Base-by-base conservation (phyloP, 2,888 invertebrate genomes). In the Cryptocephalus primarius region DNA sequence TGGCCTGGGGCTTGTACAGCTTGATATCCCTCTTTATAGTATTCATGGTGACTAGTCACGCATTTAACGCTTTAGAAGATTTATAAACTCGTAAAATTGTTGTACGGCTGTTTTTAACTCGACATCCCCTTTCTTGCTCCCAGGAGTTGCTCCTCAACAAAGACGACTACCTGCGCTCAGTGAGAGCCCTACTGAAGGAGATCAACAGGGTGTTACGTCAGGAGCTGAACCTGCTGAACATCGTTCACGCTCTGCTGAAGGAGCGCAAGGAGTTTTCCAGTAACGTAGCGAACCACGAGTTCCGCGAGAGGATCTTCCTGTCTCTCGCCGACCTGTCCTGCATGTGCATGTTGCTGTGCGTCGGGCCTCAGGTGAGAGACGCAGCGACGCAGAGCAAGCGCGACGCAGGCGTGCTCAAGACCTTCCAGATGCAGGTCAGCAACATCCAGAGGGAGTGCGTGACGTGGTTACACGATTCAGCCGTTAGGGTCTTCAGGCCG, bases 121-220 rank as follows among this genome's bases (percentile, higher is more conserved):
- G n/a, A n/a, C n/a, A n/a, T n/a, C n/a, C n/a, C 32, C 34, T 13
- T 47, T 45, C 59, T 9, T 33, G n/a, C 43, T 61, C 78, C 59
- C 76, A 88, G 75, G 94, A 95, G 68, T 73, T 94, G 55, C 70
- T 96, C 38, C 75, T 88, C 53, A 86, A 88, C 48, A 79, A 88
- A 11, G 96, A 96, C 56, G 96, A 96, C 69, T 94, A 90, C 68
- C 72, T 93, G 49, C 79, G 92, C 1, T 87, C 93, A 1, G 69
- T 96, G 55, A 78, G 95, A 2, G 84, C 87, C 8, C 75, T 96
- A 51, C 73, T 94, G 0, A 79, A 95, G 45, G 96, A 96, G 73
- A 85, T 92, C 51, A 87, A 91, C 43, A 80, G 94, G 11, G 85
- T 87, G 43, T 74, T 93, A 1, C 72, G 90, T 49, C 78, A 86